Evolutionary conservation across 1,140 invertebrate genomes (phyloP).

Genomic region (Tachypleus tridentatus): DNA sequence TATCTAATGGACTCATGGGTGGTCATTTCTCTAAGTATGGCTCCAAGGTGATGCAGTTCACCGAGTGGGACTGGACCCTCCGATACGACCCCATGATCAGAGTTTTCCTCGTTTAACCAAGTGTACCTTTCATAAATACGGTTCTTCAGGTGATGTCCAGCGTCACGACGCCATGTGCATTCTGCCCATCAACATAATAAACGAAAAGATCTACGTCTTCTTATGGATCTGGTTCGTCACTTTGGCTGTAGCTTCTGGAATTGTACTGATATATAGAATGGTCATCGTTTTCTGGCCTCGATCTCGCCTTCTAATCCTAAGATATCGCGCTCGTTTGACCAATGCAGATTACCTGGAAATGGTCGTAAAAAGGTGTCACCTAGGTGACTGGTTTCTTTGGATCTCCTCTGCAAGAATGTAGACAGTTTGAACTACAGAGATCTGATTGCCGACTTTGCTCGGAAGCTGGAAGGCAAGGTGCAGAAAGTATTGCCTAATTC

Average conservation of each 20-base stretch:
- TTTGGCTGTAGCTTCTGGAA: constrained; percentile 45
- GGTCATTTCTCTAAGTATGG: constrained; percentile 22
- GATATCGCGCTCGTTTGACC: constrained; percentile 11
- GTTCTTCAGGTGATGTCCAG: constrained; percentile 49
- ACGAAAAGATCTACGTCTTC: constrained; percentile 92
- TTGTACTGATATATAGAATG: constrained; percentile 65
- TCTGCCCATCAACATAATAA: constrained; percentile 44
- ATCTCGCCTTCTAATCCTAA: constrained; percentile 12
- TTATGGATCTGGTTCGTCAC: constrained; percentile 81
- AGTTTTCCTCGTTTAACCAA: constrained; percentile 77
- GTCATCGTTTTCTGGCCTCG: constrained; percentile 44
- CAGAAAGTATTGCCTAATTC: too few relatives aligned
- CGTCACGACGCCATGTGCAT: constrained; percentile 42
- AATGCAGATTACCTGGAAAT: constrained; percentile 9
- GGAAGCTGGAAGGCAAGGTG: constrained; percentile 47
- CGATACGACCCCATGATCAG: constrained; percentile 50
- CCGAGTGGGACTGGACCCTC: constrained; percentile 68
- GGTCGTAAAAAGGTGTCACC: constrained; percentile 35
- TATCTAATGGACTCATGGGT: constrained; percentile 44
- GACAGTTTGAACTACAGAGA: constrained; percentile 35
- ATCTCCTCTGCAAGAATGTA: constrained; percentile 71
- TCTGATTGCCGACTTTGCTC: constrained; percentile 13
- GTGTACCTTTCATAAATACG: constrained; percentile 82
- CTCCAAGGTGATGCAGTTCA: constrained; percentile 41
- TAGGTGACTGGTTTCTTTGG: constrained; percentile 74